Conservation (phyloP, 1,140 invertebrate species). For the Odontomachus brunneus region DNA sequence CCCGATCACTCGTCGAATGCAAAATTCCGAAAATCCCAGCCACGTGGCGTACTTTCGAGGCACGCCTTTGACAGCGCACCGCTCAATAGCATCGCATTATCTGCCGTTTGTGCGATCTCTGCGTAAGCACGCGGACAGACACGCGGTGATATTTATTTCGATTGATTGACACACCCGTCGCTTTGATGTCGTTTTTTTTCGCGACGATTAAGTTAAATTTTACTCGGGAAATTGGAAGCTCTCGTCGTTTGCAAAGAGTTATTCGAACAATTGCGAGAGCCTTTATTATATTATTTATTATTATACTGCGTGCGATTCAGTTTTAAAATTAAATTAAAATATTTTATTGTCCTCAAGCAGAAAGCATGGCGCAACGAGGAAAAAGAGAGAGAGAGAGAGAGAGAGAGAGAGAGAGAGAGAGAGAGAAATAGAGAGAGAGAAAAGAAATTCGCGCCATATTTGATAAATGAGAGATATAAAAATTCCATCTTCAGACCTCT, state of each 20-base stretch:
- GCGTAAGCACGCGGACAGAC: neutral
- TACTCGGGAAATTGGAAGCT: neutral
- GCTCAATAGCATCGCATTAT: neutral
- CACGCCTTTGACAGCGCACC: neutral
- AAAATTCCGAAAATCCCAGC: constrained; percentile 5
- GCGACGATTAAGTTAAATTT: neutral
- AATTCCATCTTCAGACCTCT: neutral
- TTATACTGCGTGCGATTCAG: neutral
- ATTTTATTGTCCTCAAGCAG: neutral
- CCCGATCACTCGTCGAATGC: constrained; percentile 28
- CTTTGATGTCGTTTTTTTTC: neutral
- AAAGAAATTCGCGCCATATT: neutral
- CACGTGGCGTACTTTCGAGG: neutral
- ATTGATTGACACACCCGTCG: neutral
- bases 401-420: too few species aligned
- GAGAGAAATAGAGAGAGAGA: too few species aligned
- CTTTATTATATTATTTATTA: neutral
- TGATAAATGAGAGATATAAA: neutral
- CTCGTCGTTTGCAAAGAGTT: neutral
- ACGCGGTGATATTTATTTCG: constrained; percentile 25
- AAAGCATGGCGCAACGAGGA: too few species aligned
- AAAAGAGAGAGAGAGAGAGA: too few species aligned
- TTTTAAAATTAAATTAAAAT: neutral
- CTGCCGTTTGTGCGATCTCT: neutral
- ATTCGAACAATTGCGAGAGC: neutral